Evolutionary conservation across 2,797 vertebrate species (phyloP).

Genomic region (Allobates femoralis): DNA sequence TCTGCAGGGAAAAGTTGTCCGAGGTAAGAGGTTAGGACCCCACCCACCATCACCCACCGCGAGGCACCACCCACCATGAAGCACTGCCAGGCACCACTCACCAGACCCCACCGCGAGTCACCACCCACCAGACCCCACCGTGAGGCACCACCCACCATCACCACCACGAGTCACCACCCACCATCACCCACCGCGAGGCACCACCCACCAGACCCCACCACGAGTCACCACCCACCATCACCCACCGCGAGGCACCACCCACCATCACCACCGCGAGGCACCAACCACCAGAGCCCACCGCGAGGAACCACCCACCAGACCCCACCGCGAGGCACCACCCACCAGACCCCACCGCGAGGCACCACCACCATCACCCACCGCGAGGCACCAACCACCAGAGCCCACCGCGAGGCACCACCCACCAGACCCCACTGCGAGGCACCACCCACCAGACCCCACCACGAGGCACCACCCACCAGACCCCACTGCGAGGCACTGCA

Average conservation of each 20-base stretch:
- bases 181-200: no score
- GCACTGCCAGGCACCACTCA: neutral
- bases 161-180: neutral
- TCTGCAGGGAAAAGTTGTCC: slow-evolving; percentile 73
- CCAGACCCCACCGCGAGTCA: neutral
- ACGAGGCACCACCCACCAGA: neutral
- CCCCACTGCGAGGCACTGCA: neutral
- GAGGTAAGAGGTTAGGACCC: neutral
- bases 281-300: neutral
- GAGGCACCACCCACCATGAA: neutral
- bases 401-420: neutral
- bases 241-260: neutral
- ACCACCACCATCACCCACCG: no score
- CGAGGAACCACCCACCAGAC: neutral
- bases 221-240: neutral
- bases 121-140: neutral
- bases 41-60: neutral
- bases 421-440: neutral
- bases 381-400: neutral
- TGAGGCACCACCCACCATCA: neutral
- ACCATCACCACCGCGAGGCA: no score
- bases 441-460: neutral
- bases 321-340: neutral
- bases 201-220: no score
- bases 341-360: no score